These are phyloP conservation scores for Salpingus planirostris DNA, from an alignment of 2,888 invertebrate species.

Conservation along the genomic window DNA sequence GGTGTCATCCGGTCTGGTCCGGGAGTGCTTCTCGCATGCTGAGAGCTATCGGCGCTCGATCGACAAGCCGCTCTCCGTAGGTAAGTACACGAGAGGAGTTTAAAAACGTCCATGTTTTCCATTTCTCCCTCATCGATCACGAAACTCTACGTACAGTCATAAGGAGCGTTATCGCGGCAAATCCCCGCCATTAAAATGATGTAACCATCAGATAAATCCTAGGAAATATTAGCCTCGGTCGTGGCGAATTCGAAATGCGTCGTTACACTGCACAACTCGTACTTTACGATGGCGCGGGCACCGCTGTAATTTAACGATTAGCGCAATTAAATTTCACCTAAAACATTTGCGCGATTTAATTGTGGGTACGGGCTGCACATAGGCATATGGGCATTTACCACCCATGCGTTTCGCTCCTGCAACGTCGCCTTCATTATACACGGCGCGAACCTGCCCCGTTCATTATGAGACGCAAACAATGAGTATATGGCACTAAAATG, in stretches of 20 bases:
- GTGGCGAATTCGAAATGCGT: slow-evolving; percentile 23
- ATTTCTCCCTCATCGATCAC: slow-evolving; percentile 20
- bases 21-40: neutral
- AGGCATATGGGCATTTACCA: too few species aligned
- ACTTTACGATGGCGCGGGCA: slow-evolving; percentile 29
- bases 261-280: slow-evolving; percentile 19
- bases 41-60: neutral
- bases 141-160: slow-evolving; percentile 15
- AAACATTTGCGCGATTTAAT: too few species aligned
- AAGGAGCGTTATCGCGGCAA: slow-evolving; percentile 20
- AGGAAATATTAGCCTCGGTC: slow-evolving; percentile 21
- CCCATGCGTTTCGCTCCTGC: too few species aligned
- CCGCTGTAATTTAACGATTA: slow-evolving; percentile 31
- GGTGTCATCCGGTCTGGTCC: neutral
- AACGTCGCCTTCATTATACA: too few species aligned
- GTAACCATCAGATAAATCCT: slow-evolving; percentile 24
- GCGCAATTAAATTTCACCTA: too few species aligned
- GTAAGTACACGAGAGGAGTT: slow-evolving; percentile 13
- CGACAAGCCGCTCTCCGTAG: neutral
- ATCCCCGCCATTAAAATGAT: slow-evolving; percentile 25
- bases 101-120: slow-evolving; percentile 21
- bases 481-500: too few species aligned
- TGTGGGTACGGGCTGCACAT: too few species aligned
- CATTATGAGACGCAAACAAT: too few species aligned
- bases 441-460: too few species aligned